These are phyloP conservation scores for Hassar affinis DNA, from an alignment of 2,113 vertebrate species.

Conservation along the genomic window DNA sequence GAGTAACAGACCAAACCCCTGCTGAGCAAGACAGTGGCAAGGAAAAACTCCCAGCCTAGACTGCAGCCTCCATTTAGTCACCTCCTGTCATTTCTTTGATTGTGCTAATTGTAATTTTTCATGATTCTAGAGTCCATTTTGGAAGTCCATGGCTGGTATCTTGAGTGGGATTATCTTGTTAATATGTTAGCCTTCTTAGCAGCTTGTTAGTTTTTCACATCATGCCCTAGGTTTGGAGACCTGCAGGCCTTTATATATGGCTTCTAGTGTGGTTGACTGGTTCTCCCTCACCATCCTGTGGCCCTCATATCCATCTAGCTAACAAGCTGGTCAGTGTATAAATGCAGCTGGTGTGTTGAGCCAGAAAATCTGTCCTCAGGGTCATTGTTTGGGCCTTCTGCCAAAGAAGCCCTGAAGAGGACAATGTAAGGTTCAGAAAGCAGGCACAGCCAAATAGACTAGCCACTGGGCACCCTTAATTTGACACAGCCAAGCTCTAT, in stretches of 20 bases:
- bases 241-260: not conserved
- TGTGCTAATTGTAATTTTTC: not conserved
- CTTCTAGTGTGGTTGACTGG: not conserved
- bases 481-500: not conserved
- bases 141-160: too few relatives aligned
- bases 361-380: not conserved
- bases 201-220: not conserved
- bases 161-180: not conserved
- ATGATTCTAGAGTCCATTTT: not conserved
- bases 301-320: not conserved
- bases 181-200: not conserved
- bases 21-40: too few relatives aligned
- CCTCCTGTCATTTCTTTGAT: not conserved
- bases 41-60: too few relatives aligned
- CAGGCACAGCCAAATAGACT: not conserved
- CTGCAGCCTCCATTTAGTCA: not conserved
- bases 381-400: not conserved
- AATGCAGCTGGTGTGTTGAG: not conserved
- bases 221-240: not conserved
- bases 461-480: not conserved
- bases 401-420: not conserved
- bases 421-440: not conserved
- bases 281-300: not conserved
- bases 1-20: too few relatives aligned
- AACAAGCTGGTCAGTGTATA: not conserved